Base-by-base conservation (phyloP, 2,113 vertebrate species). In the Fukomys damarensis region DNA sequence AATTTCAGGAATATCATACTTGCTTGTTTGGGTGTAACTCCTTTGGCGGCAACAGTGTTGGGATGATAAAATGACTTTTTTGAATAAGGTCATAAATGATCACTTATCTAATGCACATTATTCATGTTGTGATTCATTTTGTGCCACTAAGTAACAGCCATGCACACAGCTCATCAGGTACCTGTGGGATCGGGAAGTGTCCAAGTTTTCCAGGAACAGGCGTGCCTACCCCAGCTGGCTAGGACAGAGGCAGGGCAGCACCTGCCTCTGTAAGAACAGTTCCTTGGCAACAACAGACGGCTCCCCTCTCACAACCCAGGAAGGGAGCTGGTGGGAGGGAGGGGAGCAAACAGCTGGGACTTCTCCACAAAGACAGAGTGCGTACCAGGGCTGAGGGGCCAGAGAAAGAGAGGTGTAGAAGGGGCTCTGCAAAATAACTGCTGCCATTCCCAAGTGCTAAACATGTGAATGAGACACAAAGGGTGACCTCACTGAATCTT, bases 81-180 rank as follows among this genome's bases (percentile, higher is more conserved):
- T 46, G 17, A 83, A 91, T 89, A 93, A 88, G 17, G 83, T 14
- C 74, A 79, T n/a, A 76, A 92, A 91, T 56, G 68, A 87, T 91
- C 38, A 84, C 49, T 86, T 87, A 22, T 93, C 84, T 95, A 82
- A 96, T 54, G 54, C 54, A 19, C 66, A 76, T 89, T 89, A 92
- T 77, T 96, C 43, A 70, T 77, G 91, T 61, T 80, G 83, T 94
- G 76, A 96, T 94, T 94, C 82, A 91, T 59, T 83, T 94, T 43
- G 70, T 90, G 76, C 91, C 95, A 89, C 20, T 70, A 95, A 86
- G 68, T 68, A 96, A 83, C 35, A 95, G 81, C 46, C 24, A 66
- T 41, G 52, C 63, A 92, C 22, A 52, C 19, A 83, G 28, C 41
- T 95, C 58, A 93, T 26, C 52, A 77, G 63, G 63, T 93, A 79